Evolutionary conservation across 2,113 vertebrate species (phyloP), one percentile per base, ranked within the genome.

Genomic region (Formicarius rufipectus): DNA sequence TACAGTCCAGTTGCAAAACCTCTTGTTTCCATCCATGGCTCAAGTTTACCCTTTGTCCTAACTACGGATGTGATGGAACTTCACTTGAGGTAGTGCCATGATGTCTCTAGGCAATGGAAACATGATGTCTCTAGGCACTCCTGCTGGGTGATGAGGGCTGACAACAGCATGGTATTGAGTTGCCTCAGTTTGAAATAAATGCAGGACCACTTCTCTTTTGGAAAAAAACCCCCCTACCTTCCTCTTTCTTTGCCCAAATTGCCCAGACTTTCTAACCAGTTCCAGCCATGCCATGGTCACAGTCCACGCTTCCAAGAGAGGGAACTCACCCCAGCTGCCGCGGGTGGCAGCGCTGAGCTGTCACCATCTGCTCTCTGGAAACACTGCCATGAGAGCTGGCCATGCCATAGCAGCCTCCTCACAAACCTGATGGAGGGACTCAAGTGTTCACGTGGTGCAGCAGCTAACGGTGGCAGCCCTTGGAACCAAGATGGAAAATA

Each of bases 401-500:
- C 92, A n/a, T 72, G 92, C 73, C 60, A 53, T 25, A 9, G 79
- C 85, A 88, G 88, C 88, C 92, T 91, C 81, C 92, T 84, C 85
- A 56, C 90, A 84, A 58, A 95, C 87, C 92, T 68, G 90, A 40
- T 50, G 83, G 83, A 86, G 88, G 89, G 33, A 64, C 87, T 92
- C 95, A 93, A 96, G 92, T 56, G 85, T 88, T 76, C 95, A 93
- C 76, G 16, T 96, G 92, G 75, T 94, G 90, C 90, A 72, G 83
- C 55, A 94, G 87, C 79, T 92, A 71, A 88, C 74, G 93, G 89
- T 85, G 78, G 96, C 92, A 95, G 87, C 76, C 93, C n/a, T 94
- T 97, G 96, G 95, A 94, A 96, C 72, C 72, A 31, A 47, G 93
- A 95, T 72, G 92, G 90, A 97, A 96, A 96, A 96, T 97, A 81